Evolutionary conservation across 2,888 invertebrate genomes (phyloP), one percentile per base, ranked within the genome.

Genomic region (Drosophila paracracens): DNA sequence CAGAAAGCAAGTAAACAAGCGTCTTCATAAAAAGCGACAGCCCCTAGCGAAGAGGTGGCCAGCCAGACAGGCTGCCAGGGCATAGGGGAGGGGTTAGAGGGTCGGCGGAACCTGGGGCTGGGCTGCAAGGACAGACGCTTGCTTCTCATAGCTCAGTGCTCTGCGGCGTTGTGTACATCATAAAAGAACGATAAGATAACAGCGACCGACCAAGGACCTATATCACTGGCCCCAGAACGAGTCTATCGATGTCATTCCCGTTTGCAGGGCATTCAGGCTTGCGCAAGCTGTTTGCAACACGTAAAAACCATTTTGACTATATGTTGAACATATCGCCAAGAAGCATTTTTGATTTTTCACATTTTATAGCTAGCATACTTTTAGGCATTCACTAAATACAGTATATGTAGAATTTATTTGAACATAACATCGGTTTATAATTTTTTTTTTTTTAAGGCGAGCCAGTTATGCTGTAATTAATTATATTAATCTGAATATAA

Each of bases 141-240:
- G 61, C 65, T 71, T 60, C 79, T 70, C 85, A 80, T 75, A 56
- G 83, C 83, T 63, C 66, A 21, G n/a, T 66, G 73, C 79, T 73
- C 70, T 70, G 79, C 56, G 87, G 74, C 81, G 84, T 81, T 88
- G 83, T 86, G 83, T 86, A 88, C 89, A 88, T 86, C 90, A 90
- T 90, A 88, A 88, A 88, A 86, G 67, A 74, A 74, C 87, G 87
- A 88, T 88, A 88, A 88, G 90, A 90, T 86, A 90, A 76, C 80
- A 73, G 75, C 73, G 52, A 71, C 57, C 69, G 61, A 71, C 81
- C 73, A 63, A 70, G 87, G 57, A 46, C 73, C 59, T 53, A 50
- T 56, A 48, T 35, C 62, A 27, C 59, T 48, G 38, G 58, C 57
- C 10, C 31, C 36, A 53, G 21, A 58, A 31, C 27, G 38, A 27